Conservation (phyloP, 2,113 vertebrate species). For the Plecotus auritus region DNA sequence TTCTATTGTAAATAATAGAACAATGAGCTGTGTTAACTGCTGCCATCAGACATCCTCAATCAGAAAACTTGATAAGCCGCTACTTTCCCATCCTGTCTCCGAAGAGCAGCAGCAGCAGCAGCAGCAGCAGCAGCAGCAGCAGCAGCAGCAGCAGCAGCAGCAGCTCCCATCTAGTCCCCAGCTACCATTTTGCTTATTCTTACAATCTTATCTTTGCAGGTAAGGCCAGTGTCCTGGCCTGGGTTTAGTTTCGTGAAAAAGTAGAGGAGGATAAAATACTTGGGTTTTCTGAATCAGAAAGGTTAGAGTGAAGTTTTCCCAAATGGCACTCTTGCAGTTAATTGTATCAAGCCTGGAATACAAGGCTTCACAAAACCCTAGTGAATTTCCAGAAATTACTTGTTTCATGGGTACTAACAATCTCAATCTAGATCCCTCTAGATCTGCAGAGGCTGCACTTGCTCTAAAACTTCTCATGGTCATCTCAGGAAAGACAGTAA, state of each 20-base stretch:
- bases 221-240: neutral
- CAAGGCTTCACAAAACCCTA: neutral
- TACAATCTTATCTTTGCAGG: neutral
- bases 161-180: neutral
- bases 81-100: neutral
- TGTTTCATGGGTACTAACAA: neutral
- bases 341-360: neutral
- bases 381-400: neutral
- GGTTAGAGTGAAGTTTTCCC: neutral
- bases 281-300: neutral
- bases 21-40: rapidly evolving
- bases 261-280: neutral
- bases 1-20: neutral
- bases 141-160: too few relatives aligned
- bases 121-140: too few relatives aligned
- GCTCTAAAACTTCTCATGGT: neutral
- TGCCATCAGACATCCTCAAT: neutral
- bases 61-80: neutral
- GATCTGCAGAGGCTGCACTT: too few relatives aligned
- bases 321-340: neutral
- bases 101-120: too few relatives aligned
- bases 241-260: neutral
- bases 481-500: neutral
- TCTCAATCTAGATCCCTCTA: neutral
- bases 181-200: too few relatives aligned